A percentile compares a stretch with the other conserved stretches of the same genome.
Evolutionary conservation across 1,140 invertebrate species (phyloP).

Genomic region (Neotoxoptera formosana): DNA sequence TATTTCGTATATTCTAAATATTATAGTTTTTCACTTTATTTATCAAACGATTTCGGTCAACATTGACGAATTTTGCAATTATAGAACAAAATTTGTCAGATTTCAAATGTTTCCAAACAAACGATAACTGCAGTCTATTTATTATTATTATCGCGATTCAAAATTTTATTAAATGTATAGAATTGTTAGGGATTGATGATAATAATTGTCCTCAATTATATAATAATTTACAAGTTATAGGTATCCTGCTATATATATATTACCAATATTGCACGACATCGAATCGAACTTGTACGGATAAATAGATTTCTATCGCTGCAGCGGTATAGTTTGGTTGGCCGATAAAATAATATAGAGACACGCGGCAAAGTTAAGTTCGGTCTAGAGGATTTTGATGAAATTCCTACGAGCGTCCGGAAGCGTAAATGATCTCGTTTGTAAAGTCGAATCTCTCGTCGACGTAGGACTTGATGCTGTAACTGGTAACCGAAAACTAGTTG

Average conservation of each 20-base stretch:
- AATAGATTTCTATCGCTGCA: not conserved
- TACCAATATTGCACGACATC: not conserved
- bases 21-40: not conserved
- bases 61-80: not conserved
- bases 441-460: not conserved
- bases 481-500: slow-evolving; percentile 19
- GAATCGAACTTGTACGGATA: not conserved
- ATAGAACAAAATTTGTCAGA: not conserved
- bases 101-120: not conserved
- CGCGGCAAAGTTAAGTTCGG: not conserved
- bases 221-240: not conserved
- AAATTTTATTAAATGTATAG: not conserved
- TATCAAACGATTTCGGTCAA: not conserved
- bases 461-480: not conserved
- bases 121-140: not conserved
- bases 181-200: not conserved
- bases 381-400: not conserved
- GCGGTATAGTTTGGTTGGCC: not conserved
- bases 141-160: not conserved
- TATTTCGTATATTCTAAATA: not conserved
- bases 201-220: not conserved
- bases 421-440: slow-evolving; percentile 26
- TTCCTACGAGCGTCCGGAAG: not conserved
- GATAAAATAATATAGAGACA: not conserved
- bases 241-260: not conserved